These are phyloP conservation scores for Horisme vitalbata DNA, from an alignment of 2,888 invertebrate species.

Conservation along the genomic window DNA sequence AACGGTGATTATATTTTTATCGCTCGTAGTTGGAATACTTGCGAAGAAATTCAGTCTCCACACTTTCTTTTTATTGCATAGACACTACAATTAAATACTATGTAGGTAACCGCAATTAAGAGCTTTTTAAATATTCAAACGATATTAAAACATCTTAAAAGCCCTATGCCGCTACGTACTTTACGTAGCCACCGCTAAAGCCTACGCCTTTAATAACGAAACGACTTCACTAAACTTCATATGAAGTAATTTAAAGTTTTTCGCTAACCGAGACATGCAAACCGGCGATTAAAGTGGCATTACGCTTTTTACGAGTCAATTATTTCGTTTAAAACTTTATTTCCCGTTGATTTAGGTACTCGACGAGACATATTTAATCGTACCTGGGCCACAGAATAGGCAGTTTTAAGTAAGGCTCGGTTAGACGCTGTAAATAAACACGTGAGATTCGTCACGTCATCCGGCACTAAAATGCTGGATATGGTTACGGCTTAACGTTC, in stretches of 20 bases:
- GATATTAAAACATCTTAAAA: too few species aligned
- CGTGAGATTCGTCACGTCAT: conserved; percentile 19
- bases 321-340: conserved; percentile 44
- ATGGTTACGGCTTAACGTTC: conserved; percentile 9
- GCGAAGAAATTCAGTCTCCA: too few species aligned
- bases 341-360: conserved; percentile 30
- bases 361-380: conserved; percentile 29
- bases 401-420: conserved; percentile 1
- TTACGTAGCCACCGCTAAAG: conserved; percentile 8
- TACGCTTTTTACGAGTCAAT: conserved; percentile 62
- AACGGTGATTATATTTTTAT: too few species aligned
- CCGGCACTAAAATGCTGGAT: conserved; percentile 6
- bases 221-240: conserved; percentile 51
- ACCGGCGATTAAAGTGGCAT: conserved; percentile 62
- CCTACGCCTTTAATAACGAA: conserved; percentile 50
- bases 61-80: too few species aligned
- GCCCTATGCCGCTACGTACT: conserved; percentile 1
- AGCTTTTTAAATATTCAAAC: too few species aligned
- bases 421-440: conserved; percentile 14
- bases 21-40: too few species aligned
- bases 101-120: too few species aligned
- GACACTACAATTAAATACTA: too few species aligned
- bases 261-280: conserved; percentile 59
- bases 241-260: conserved; percentile 59
- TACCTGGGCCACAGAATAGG: conserved; percentile 5